Base-by-base conservation (phyloP, 2,888 invertebrate genomes). In the Colostygia pectinataria region DNA sequence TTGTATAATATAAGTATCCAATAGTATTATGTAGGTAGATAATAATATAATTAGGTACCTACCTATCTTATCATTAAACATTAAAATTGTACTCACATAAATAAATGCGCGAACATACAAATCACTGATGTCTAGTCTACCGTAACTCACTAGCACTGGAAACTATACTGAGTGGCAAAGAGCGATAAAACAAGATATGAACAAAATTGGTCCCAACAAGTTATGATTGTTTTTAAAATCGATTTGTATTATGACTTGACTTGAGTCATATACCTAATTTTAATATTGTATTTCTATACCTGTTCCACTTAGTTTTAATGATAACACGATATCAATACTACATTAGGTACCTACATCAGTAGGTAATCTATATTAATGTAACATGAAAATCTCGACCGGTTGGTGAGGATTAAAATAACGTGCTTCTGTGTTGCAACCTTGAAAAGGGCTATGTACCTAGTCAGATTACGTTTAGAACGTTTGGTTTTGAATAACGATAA, bases 391-490 rank as follows among this genome's bases (percentile, higher is more conserved):
- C 28, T 20, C 18, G 20, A 39, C 38, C 20, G 29, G 2, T 18
- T 18, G 18, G 18, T 3, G 18, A 18, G 18, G 4, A 2, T 2
- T 18, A 20, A 20, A 20, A 20, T 20, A 20, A 6, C 5, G 20
- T 20, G 20, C 15, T 2, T 31, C 31, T 33, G 33, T 32, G n/a
- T 0, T 12, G 18, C 20, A 37, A 37, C 43, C 43, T 44, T 44
- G 43, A 24, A 44, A 10, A 43, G 28, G 29, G 28, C 28, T 37
- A 44, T 37, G 36, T 31, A 36, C 32, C 4, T 9, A 1, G 25
- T 9, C 27, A 27, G 18, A n/a, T 24, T 15, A 15, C 15, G 4
- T 4, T 15, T 3, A 4, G n/a, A n/a, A n/a, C n/a, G n/a, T n/a
- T n/a, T n/a, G n/a, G n/a, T 5, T 10, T 29, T 12, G 20, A 13